Conservation (phyloP, 2,113 vertebrate genomes). For the Cariama cristata region DNA sequence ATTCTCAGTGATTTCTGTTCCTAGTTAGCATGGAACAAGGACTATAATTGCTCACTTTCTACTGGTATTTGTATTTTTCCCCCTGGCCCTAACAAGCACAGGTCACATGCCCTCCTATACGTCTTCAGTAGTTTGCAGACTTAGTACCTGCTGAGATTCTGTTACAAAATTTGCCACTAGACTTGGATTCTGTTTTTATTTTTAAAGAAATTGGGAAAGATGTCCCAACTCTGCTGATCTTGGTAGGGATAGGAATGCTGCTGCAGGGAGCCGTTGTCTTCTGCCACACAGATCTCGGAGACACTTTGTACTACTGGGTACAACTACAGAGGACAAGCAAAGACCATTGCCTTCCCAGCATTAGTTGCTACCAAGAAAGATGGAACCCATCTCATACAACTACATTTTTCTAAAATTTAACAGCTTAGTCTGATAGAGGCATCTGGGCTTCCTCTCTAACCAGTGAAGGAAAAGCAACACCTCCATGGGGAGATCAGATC, state of each 20-base stretch:
- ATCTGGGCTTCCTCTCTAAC: not conserved
- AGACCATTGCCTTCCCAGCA: not conserved
- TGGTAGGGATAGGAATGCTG: fast-evolving
- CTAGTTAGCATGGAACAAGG: not conserved
- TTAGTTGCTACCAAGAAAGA: not conserved
- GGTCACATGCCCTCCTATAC: fast-evolving
- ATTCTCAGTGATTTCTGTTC: not conserved
- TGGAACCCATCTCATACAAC: not conserved
- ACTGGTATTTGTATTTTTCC: not conserved
- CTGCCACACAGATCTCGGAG: fast-evolving
- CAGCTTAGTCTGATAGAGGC: not conserved
- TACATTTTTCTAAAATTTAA: not conserved
- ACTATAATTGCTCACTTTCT: not conserved
- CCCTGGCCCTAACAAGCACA: not conserved
- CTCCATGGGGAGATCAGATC: not conserved
- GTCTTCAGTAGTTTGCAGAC: not conserved
- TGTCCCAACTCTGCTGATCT: not conserved
- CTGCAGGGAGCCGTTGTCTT: not conserved
- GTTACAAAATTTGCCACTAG: not conserved
- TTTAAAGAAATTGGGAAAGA: not conserved
- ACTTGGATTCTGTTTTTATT: not conserved
- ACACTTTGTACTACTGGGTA: not conserved
- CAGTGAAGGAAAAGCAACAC: not conserved
- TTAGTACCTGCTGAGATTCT: not conserved
- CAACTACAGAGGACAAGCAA: fast-evolving